phyloP scores from a whole-genome alignment of 2,888 invertebrate genomes.

The Trichogramma dendrolimi region DNA sequence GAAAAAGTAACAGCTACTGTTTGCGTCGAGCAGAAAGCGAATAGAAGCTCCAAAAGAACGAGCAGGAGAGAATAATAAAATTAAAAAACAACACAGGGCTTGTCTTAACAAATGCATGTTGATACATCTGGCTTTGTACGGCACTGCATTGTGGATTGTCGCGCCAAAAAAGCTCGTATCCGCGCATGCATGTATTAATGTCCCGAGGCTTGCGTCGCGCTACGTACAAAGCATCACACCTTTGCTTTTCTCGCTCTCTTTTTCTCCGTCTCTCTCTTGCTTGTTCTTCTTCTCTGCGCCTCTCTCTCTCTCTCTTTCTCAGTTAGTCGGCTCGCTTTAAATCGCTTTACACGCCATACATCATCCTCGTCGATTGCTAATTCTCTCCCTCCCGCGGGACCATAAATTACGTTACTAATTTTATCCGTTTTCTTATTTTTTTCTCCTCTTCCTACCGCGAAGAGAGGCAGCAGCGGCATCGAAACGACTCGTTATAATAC shows the following conservation, averaged over 20 bases:
- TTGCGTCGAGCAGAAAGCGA: not conserved
- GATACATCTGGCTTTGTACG: slow-evolving; percentile 43
- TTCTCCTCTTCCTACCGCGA: slow-evolving; percentile 19
- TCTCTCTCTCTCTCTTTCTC: not conserved
- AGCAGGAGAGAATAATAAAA: slow-evolving; percentile 13
- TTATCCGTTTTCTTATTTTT: slow-evolving; percentile 12
- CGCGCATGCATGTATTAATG: slow-evolving; percentile 15
- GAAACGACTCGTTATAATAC: no score
- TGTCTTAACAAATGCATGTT: slow-evolving; percentile 43
- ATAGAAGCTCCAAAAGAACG: not conserved
- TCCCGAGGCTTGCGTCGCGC: slow-evolving; percentile 28
- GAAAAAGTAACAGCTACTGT: not conserved
- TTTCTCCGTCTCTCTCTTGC: not conserved
- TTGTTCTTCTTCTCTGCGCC: not conserved
- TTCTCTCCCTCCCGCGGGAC: slow-evolving; percentile 10
- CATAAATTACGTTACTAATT: slow-evolving; percentile 26
- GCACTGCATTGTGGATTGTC: not conserved
- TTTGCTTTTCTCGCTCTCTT: not conserved
- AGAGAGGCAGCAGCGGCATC: not conserved
- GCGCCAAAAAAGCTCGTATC: slow-evolving; percentile 12
- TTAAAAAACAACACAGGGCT: slow-evolving; percentile 37
- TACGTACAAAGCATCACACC: slow-evolving; percentile 6
- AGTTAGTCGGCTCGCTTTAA: slow-evolving; percentile 1
- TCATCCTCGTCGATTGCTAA: slow-evolving; percentile 26
- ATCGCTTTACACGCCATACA: slow-evolving; percentile 24